These are phyloP conservation scores for Prochilodus magdalenae DNA, from an alignment of 2,113 vertebrate species.

Conservation along the genomic window DNA sequence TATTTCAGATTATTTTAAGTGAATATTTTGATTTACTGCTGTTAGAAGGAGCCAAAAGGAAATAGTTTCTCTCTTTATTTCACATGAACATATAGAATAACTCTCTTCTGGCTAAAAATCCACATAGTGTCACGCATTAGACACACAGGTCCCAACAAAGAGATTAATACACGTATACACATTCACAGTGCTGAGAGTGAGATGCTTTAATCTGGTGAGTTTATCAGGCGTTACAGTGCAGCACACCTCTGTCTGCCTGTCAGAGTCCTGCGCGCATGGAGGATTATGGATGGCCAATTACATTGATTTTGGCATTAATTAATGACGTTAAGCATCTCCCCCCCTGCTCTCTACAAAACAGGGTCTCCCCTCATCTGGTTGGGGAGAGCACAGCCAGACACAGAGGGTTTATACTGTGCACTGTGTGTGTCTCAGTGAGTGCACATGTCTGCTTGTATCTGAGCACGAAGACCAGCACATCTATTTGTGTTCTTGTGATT, in stretches of 20 bases:
- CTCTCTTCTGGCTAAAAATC: neutral
- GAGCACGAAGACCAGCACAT: neutral
- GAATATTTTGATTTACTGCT: too few relatives aligned
- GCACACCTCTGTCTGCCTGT: constrained; percentile 72
- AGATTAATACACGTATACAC: neutral
- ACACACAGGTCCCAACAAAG: neutral
- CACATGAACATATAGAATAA: too few relatives aligned
- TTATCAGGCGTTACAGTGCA: constrained; percentile 66
- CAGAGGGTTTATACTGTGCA: constrained; percentile 9
- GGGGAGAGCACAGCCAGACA: constrained; percentile 31
- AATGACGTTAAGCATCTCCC: constrained; percentile 73
- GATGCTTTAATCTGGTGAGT: constrained; percentile 65
- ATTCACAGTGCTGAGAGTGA: neutral
- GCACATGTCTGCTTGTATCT: constrained; percentile 42
- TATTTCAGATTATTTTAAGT: too few relatives aligned
- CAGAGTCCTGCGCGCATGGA: constrained; percentile 74
- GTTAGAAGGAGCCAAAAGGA: too few relatives aligned
- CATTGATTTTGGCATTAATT: constrained; percentile 80
- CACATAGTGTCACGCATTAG: neutral
- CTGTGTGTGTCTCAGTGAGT: constrained; percentile 12
- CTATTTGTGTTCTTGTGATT: constrained; percentile 29
- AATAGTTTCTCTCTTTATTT: too few relatives aligned
- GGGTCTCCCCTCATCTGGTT: constrained; percentile 75
- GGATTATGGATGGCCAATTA: constrained; percentile 85
- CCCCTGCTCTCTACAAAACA: constrained; percentile 73